phyloP scores from a whole-genome alignment of 2,797 vertebrate species.

The Odontamblyopus lacepedii region DNA sequence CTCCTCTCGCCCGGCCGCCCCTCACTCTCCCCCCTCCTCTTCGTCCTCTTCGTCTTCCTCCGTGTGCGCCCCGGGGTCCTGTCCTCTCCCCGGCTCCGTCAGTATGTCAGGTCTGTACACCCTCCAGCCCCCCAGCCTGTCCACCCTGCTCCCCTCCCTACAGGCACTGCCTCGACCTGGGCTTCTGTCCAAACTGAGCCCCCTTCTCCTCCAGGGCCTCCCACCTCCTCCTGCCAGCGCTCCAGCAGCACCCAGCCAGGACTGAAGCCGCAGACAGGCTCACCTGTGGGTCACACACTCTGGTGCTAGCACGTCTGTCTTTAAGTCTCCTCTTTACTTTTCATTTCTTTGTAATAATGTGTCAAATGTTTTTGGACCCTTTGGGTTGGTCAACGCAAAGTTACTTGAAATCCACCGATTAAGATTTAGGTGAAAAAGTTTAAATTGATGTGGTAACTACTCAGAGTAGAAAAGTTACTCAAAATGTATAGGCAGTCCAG shows the following conservation, averaged over 20 bases:
- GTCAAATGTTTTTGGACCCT: conserved; percentile 14
- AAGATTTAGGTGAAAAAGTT: not conserved
- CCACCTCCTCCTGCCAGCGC: conserved; percentile 53
- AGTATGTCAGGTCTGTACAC: conserved; percentile 87
- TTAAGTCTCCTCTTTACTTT: conserved; percentile 22
- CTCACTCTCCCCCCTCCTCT: conserved; percentile 70
- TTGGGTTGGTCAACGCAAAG: conserved; percentile 19
- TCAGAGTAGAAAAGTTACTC: no score
- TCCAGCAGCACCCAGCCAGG: conserved; percentile 56
- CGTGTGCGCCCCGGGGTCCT: conserved; percentile 67
- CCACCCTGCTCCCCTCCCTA: conserved; percentile 75
- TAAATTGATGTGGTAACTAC: not conserved
- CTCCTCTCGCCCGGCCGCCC: conserved; percentile 45
- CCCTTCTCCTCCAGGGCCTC: conserved; percentile 68
- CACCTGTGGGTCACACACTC: conserved; percentile 13
- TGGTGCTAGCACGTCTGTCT: conserved; percentile 57
- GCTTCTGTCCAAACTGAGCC: conserved; percentile 68
- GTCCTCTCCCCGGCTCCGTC: conserved; percentile 80
- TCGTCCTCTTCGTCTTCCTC: conserved; percentile 74
- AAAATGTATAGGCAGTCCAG: not conserved
- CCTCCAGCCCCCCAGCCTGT: conserved; percentile 69
- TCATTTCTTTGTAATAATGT: conserved; percentile 3
- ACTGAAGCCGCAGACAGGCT: conserved; percentile 34
- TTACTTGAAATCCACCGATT: not conserved
- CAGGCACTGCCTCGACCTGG: conserved; percentile 66